Evolutionary conservation across 2,113 vertebrate species (phyloP), one percentile per base, ranked within the genome.

Genomic region (Merops nubicus): DNA sequence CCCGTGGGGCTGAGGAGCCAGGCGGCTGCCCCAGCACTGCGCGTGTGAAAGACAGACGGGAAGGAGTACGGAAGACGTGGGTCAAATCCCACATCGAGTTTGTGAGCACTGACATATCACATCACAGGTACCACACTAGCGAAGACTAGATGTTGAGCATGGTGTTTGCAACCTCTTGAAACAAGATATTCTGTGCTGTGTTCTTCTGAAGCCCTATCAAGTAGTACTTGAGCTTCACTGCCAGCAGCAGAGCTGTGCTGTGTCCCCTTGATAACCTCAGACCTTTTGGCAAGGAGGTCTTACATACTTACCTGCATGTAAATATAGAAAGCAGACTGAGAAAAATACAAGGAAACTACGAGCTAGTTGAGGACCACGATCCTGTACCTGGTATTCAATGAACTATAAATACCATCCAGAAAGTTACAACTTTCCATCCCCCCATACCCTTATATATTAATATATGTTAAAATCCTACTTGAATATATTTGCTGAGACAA

Each of bases 381-480:
- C 29, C 63, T 78, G 2, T 42, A 76, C 56, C 48, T 62, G 59
- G 6, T 57, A 86, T 51, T 62, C 36, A 53, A 22, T 23, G 13
- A 91, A 60, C 60, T 56, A 76, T 5, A 88, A 89, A 68, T 51
- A 48, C 6, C 19, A 36, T 68, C 86, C 68, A 84, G 72, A 84
- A 96, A 86, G 83, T 53, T 28, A 70, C 15, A 53, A 38, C 56
- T 80, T 92, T 67, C 67, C 14, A 50, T 22, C 88, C 22, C 28
- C 18, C 33, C 12, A 22, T 25, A 43, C 11, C 33, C 18, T 42
- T n/a, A 87, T 50, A 48, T 48, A 77, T 62, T 13, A 65, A 21
- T 75, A 73, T 23, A 72, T 72, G 92, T 92, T 53, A 94, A 93
- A 89, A 94, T 42, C 77, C 42, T 48, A 53, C 65, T 69, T 75